Base-by-base conservation (phyloP, 2,113 vertebrate species). In the Poeciliopsis retropinna region DNA sequence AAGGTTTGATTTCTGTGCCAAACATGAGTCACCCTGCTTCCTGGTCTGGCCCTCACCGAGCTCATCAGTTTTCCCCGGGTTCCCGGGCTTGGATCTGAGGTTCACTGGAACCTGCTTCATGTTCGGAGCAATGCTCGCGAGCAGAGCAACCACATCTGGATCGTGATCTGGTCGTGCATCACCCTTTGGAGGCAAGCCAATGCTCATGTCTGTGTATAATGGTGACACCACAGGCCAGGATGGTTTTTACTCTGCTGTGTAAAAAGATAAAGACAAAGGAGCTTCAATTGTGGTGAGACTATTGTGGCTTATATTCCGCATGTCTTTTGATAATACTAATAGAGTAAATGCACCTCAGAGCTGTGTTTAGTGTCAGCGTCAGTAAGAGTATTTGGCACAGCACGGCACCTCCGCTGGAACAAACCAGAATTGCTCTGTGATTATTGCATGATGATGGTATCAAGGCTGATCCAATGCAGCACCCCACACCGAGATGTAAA, bases 121-220 rank as follows among this genome's bases (percentile, higher is more conserved):
- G 60, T 78, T 66, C 39, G 62, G 73, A 87, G 72, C 79, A 76
- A 85, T 83, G 84, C 74, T 87, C 81, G 75, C 82, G 72, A 37
- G 79, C 76, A 68, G 81, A 87, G 70, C 70, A 73, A 70, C 86
- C 87, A 91, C 94, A 93, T 94, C 92, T 94, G 92, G 91, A 89
- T 72, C 73, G 83, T 75, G 76, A 87, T 90, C 88, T 89, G 83
- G 76, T 81, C 79, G 76, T 82, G 85, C 68, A 84, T 82, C 80
- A 63, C 80, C 78, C 73, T 80, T 81, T 94, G 92, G 90, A 90
- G 70, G 66, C 30, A 17, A 32, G 82, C 91, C 92, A 93, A 78
- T 32, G 41, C 87, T 37, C 71, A 67, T 79, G 81, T 86, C 67
- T 73, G 70, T 81, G 82, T 90, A 78, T 70, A 74, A 44, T 70